Base-by-base conservation (phyloP, 1,140 invertebrate genomes). In the Ylistrum balloti region DNA sequence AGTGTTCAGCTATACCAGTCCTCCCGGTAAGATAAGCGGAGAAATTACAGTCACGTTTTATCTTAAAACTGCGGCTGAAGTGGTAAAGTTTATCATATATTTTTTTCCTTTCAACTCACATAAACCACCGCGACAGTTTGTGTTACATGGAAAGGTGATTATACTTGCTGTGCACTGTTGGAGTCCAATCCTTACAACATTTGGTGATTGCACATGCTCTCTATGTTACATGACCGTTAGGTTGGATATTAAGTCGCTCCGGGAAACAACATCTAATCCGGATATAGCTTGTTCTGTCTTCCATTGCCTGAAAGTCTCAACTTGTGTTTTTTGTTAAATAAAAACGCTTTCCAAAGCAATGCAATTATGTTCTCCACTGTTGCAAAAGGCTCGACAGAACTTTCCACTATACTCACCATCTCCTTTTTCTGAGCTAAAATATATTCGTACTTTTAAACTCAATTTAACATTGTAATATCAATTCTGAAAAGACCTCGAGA, bases 181-280 rank as follows among this genome's bases (percentile, higher is more conserved):
- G 56, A 1, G n/a, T 74, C 9, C 17, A 5, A 11, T 45, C 9
- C 41, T 13, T 45, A 7, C 56, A 5, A n/a, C 22, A 74, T 5
- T 11, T 17, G 11, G 56, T 74, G 56, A 74, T 5, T 45, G 17
- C 17, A 45, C 41, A 17, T 9, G 41, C 17, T 45, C 0, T 28
- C 56, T 74, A 3, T n/a, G n/a, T 74, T 74, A 28, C 56, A 74
- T 74, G 28, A 74, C 56, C 17, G n/a, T 28, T 74, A 17, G 22
- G 56, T 28, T 74, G 22, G 56, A 74, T 74, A 28, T 74, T 74
- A 74, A n/a, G n/a, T 74, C 56, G 56, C 56, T 74, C 56, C 56
- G 56, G n/a, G 56, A 28, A 74, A 74, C n/a, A n/a, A n/a, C 56
- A 74, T n/a, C 22, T 3, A 74, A 74, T 74, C 56, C 56, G 56